Percentiles rank a stretch among this genome's conserved stretches.
These are phyloP conservation scores for Lysandra bellargus DNA, from an alignment of 2,888 invertebrate genomes.

Conservation along the genomic window DNA sequence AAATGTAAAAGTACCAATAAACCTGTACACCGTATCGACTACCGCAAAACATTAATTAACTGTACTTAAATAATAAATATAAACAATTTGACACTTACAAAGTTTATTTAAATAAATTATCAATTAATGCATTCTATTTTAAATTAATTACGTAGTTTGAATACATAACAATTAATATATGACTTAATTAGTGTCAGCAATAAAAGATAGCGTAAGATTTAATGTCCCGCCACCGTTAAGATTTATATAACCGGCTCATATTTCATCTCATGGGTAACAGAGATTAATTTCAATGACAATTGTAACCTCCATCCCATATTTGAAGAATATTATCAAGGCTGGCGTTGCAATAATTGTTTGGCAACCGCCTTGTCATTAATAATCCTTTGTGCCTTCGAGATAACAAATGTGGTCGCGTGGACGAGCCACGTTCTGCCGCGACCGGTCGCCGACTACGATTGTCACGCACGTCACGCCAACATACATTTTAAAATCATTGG, in stretches of 20 bases:
- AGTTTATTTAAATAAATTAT: neutral
- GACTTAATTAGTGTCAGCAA: neutral
- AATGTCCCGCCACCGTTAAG: neutral
- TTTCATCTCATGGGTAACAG: neutral
- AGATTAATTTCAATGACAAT: conserved; percentile 14
- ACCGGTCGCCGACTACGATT: neutral
- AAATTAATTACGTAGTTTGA: neutral
- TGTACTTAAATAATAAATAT: neutral
- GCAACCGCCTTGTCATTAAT: neutral
- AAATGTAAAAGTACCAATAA: neutral
- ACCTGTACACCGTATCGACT: neutral
- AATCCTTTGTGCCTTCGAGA: conserved; percentile 12
- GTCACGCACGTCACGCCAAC: neutral
- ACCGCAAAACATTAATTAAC: neutral
- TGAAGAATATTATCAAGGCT: conserved; percentile 20
- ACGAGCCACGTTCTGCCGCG: neutral
- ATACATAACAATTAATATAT: neutral
- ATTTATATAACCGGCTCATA: neutral
- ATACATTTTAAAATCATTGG: neutral
- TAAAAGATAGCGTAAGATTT: neutral
- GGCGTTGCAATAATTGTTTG: conserved; percentile 8
- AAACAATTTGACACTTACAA: neutral
- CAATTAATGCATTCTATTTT: neutral
- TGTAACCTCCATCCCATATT: conserved; percentile 10
- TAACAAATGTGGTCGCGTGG: conserved; percentile 4